Percentiles rank a stretch among this genome's conserved stretches.
Conservation (phyloP, 2,113 vertebrate species). For the Burhinus oedicnemus region DNA sequence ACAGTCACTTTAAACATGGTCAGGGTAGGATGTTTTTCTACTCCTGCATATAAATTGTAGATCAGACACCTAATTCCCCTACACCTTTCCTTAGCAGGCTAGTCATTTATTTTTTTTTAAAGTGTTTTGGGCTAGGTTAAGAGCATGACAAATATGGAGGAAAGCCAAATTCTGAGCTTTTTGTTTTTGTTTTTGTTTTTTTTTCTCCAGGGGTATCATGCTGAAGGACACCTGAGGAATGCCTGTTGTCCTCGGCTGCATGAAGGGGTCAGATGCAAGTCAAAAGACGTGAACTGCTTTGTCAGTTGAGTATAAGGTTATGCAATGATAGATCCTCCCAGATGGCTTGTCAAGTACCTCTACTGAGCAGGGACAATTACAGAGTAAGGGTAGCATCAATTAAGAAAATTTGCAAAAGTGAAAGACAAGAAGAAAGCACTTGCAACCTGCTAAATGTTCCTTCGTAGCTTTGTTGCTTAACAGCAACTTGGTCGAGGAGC, state of each 20-base stretch:
- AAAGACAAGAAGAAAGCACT: neutral
- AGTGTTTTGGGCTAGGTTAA: neutral
- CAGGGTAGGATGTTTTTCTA: neutral
- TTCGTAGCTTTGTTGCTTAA: neutral
- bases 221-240: neutral
- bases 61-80: neutral
- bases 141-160: neutral
- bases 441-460: neutral
- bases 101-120: neutral
- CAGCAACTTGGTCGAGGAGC: neutral
- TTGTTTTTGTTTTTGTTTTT: neutral
- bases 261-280: neutral
- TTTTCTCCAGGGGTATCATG: neutral
- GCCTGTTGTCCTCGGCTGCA: neutral
- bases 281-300: neutral
- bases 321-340: neutral
- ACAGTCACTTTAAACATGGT: neutral
- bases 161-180: neutral
- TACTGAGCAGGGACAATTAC: neutral
- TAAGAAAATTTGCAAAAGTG: slow-evolving; percentile 1
- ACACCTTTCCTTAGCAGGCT: neutral
- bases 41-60: neutral
- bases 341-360: neutral
- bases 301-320: neutral
- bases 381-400: neutral